phyloP scores from a whole-genome alignment of 2,888 invertebrate species.

The Coenonympha glycerion region DNA sequence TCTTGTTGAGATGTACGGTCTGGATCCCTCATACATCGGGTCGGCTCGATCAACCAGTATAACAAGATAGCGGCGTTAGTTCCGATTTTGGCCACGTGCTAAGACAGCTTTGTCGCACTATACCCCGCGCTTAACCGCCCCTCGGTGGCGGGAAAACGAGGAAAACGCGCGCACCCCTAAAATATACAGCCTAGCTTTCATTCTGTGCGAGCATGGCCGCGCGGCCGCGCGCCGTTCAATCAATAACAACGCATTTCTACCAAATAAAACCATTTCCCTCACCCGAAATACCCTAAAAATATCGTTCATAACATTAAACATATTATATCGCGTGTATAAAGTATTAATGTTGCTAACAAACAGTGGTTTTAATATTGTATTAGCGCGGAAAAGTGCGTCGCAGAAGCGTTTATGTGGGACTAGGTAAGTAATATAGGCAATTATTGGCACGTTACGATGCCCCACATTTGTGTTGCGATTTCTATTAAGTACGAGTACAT shows the following conservation, averaged over 20 bases:
- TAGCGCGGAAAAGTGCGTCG: conserved; percentile 47
- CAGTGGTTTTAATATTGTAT: conserved; percentile 18
- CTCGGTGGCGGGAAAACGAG: conserved; percentile 51
- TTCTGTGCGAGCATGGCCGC: conserved; percentile 56
- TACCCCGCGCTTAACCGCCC: no score
- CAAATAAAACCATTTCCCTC: conserved; percentile 14
- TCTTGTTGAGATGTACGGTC: no score
- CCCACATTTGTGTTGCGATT: conserved; percentile 50
- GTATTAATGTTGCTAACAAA: conserved; percentile 27
- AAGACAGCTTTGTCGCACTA: no score
- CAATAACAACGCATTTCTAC: conserved; percentile 47
- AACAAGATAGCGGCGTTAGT: no score
- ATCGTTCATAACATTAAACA: background rate
- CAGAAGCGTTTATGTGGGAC: conserved; percentile 46
- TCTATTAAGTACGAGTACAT: no score
- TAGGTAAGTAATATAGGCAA: conserved; percentile 64
- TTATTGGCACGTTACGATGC: conserved; percentile 69
- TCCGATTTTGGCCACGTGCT: no score
- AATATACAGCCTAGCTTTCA: no score
- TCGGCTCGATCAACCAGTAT: no score
- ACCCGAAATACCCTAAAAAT: background rate
- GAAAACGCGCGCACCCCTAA: conserved; percentile 68
- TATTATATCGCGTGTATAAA: conserved; percentile 20
- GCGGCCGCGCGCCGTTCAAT: conserved; percentile 68
- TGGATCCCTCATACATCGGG: no score